Base-by-base conservation (phyloP, 2,113 vertebrate species). In the Elaphurus davidianus region DNA sequence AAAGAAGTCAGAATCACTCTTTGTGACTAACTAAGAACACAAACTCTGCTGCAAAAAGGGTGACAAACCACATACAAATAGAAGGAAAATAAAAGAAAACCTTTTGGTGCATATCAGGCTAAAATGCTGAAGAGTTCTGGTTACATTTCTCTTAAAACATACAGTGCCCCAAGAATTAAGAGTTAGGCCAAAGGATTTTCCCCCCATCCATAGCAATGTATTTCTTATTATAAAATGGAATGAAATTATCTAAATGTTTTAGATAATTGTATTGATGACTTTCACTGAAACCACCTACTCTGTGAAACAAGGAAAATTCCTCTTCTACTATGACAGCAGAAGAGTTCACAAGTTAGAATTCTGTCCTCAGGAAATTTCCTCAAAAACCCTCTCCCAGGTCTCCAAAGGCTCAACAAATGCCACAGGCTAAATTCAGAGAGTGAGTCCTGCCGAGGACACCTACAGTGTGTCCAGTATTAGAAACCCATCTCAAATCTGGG, bases 91-190 rank as follows among this genome's bases (percentile, higher is more conserved):
- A 96, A 71, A 17, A 82, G 79, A 47, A 85, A 88, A 87, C 33
- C 21, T 84, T 40, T 79, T 55, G 40, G 7, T 83, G 57, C 6
- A 0, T 25, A 47, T 60, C 12, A 90, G 47, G 40, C 59, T 7
- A 40, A 21, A 55, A 78, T 43, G 50, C n/a, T 55, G 28, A 88
- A 87, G 6, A 30, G 7, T 71, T 95, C 86, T 21, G 2, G 28
- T 92, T 64, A 74, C 3, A 83, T 47, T 95, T 96, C 30, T 89
- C 54, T 93, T 74, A 87, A 96, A 87, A 93, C 8, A 82, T n/a
- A 67, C 3, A 74, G 4, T 57, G 27, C 12, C 27, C 6, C 17
- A 27, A 60, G 52, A 79, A 64, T 81, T 78, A 96, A 90, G 55
- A 90, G 10, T 71, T 23, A 79, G 45, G 59, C 1, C 60, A 90